Evolutionary conservation across 1,140 invertebrate species (phyloP).

Genomic region (Ganaspis sp.): DNA sequence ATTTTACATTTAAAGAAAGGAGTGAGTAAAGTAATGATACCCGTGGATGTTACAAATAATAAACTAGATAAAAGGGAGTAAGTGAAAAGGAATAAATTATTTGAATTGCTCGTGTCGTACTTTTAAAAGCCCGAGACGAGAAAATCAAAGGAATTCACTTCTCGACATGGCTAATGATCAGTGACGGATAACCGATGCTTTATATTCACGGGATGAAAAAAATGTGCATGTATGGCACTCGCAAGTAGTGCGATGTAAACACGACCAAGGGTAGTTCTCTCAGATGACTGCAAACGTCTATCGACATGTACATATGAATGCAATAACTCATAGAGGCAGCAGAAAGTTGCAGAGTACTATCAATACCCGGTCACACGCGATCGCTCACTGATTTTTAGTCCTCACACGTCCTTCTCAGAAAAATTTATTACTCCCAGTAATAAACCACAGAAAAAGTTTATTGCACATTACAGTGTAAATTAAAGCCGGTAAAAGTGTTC

Average conservation of each 20-base stretch:
- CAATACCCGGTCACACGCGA: conserved; percentile 18
- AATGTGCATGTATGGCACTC: conserved; percentile 8
- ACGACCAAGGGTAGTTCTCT: conserved; percentile 3
- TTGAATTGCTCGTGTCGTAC: background rate
- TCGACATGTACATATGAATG: conserved; percentile 34
- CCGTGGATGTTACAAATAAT: too few species aligned
- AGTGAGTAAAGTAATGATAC: too few species aligned
- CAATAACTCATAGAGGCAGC: conserved; percentile 47
- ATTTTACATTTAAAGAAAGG: too few species aligned
- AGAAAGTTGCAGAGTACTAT: conserved; percentile 5
- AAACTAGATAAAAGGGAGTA: too few species aligned
- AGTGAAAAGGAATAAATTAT: background rate
- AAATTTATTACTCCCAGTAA: conserved; percentile 24
- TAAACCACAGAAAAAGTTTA: background rate
- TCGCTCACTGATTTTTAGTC: conserved; percentile 23
- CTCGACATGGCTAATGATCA: conserved; percentile 53
- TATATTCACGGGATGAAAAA: conserved; percentile 9
- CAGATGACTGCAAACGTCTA: conserved; percentile 33
- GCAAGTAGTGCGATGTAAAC: conserved; percentile 3
- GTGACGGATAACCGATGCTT: conserved; percentile 50
- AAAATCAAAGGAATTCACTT: background rate
- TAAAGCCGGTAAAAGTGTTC: background rate
- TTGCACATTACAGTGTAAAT: conserved; percentile 26
- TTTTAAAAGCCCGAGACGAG: background rate
- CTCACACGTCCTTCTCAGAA: background rate